phyloP scores from a whole-genome alignment of 2,113 vertebrate species.

The Eurystomus gularis region DNA sequence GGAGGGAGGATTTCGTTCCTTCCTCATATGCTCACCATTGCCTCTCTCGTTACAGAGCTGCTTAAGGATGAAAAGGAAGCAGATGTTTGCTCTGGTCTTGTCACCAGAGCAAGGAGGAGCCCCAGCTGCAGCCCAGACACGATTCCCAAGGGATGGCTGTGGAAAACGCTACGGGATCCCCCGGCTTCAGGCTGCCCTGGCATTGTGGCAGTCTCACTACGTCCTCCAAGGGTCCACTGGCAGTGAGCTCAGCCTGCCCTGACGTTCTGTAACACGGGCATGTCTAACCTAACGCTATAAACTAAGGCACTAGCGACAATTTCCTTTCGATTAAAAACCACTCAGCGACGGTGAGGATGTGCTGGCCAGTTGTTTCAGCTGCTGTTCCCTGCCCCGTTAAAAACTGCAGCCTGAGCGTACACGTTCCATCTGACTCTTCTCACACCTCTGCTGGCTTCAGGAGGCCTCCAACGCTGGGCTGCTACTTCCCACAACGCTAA shows the following conservation, averaged over 20 bases:
- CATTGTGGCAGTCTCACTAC: background rate
- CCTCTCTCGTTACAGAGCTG: background rate
- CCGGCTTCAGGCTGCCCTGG: background rate
- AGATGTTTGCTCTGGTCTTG: background rate
- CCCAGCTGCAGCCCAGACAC: background rate
- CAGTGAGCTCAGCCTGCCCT: background rate
- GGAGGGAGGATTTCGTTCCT: background rate
- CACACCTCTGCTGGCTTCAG: background rate
- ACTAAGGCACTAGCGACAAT: background rate
- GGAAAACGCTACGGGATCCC: background rate
- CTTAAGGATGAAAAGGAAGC: background rate
- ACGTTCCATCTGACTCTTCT: background rate
- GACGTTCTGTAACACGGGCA: fast-evolving
- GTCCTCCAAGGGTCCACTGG: background rate
- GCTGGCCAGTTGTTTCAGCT: background rate
- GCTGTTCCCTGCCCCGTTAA: background rate
- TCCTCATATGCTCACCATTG: background rate
- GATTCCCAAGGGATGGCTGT: background rate
- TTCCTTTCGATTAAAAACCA: background rate
- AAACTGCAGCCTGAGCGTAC: background rate
- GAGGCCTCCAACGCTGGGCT: background rate
- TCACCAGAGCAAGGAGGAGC: background rate
- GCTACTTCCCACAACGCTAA: background rate
- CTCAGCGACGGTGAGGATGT: background rate
- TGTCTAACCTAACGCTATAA: background rate